Conservation (phyloP, 2,113 vertebrate genomes). For the Dipodomys merriami region DNA sequence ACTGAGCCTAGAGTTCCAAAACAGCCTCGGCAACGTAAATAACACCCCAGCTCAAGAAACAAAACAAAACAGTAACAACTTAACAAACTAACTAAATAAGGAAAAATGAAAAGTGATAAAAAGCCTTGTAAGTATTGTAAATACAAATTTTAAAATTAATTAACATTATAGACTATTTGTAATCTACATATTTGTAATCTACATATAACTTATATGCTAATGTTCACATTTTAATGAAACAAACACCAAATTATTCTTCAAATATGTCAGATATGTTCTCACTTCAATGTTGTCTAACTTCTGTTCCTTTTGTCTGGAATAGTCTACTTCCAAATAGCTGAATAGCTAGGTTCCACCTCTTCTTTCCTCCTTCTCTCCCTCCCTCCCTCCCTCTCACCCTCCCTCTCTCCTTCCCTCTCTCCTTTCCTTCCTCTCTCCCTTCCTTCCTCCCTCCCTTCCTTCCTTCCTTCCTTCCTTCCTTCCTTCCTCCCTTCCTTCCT, state of each 20-base stretch:
- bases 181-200: neutral
- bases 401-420: too few species aligned
- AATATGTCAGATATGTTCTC: neutral
- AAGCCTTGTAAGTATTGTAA: neutral
- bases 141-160: neutral
- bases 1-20: neutral
- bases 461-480: too few species aligned
- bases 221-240: conserved; percentile 1
- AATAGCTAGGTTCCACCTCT: neutral
- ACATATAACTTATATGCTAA: neutral
- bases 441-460: too few species aligned
- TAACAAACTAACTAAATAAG: neutral
- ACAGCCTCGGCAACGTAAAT: neutral
- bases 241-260: neutral
- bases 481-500: too few species aligned
- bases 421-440: too few species aligned
- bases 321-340: neutral
- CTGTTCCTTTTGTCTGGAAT: neutral
- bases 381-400: too few species aligned
- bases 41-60: neutral
- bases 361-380: neutral
- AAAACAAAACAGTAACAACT: neutral
- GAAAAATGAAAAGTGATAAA: neutral
- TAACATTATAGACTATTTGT: too few species aligned
- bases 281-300: neutral